Conservation (phyloP, 2,113 vertebrate species). For the Prochilodus magdalenae region DNA sequence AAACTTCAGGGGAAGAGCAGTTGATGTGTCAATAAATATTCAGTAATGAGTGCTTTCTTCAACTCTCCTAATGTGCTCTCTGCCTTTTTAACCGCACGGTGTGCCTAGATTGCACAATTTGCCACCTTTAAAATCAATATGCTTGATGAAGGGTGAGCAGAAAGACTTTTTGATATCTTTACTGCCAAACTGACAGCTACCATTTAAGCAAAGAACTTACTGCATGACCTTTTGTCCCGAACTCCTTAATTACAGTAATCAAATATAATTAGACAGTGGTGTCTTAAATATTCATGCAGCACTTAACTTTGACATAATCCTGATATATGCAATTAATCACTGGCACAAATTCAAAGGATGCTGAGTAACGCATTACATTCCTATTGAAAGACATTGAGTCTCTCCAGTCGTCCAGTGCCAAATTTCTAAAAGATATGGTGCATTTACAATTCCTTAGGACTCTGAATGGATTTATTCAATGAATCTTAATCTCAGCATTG, state of each 20-base stretch:
- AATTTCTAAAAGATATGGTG: neutral
- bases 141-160: conserved; percentile 8
- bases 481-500: neutral
- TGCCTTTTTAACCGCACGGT: conserved; percentile 27
- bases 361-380: conserved; percentile 35
- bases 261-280: conserved; percentile 66
- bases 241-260: conserved; percentile 69
- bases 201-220: conserved; percentile 52
- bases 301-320: conserved; percentile 63
- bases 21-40: conserved; percentile 1
- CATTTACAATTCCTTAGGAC: neutral
- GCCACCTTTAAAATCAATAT: conserved; percentile 56
- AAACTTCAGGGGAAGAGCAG: conserved; percentile 1
- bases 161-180: conserved; percentile 47
- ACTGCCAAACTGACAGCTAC: conserved; percentile 49
- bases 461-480: neutral
- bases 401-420: neutral
- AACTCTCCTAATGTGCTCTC: conserved; percentile 31
- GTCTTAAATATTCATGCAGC: conserved; percentile 65
- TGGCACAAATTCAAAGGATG: conserved; percentile 28
- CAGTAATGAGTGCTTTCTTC: neutral
- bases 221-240: conserved; percentile 51
- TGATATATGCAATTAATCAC: conserved; percentile 53
- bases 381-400: conserved; percentile 16
- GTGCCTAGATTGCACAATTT: conserved; percentile 1